Base-by-base conservation (phyloP, 2,888 invertebrate species). In the Latrodectus elegans region DNA sequence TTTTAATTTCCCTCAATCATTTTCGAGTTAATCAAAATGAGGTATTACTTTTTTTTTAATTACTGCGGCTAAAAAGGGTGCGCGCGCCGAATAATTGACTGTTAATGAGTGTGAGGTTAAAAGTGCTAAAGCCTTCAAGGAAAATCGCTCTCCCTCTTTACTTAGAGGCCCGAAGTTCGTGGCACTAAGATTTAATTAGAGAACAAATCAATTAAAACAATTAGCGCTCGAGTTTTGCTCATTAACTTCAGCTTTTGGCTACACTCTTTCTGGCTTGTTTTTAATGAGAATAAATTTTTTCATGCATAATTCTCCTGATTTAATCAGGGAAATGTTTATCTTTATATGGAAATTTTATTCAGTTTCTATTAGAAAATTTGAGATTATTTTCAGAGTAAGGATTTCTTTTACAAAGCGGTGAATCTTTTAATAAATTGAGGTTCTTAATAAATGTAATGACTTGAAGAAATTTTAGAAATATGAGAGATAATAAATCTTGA, bases 21-120 rank as follows among this genome's bases (percentile, higher is more conserved):
- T 85, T 85, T 84, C 84, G 73, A 74, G 79, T 79, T 86, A 86
- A 86, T 86, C 86, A 86, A 86, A 86, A 86, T 81, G 86, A 77
- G 77, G 71, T 81, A 55, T 86, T 81, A 55, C 67, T 74, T 80
- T 86, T 80, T n/a, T 72, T 73, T 81, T 80, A 86, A 80, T 86
- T 70, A 86, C 80, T 80, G 76, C 79, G 80, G 75, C 81, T 81
- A 86, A 86, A 86, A 86, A 81, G 76, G 73, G 38, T 70, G 74
- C 53, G 71, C 84, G 71, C 84, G 71, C 84, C 80, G 64, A 86
- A 86, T 81, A 86, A 86, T 86, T 72, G 86, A 75, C 76, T 75
- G 80, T 77, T 86, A 86, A 86, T 86, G 81, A 86, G 86, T 76
- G 22, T 76, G 64, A 75, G 80, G 75, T 80, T 85, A 75, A 72